phyloP scores from a whole-genome alignment of 2,888 invertebrate species.

The Drosophila ezoana region DNA sequence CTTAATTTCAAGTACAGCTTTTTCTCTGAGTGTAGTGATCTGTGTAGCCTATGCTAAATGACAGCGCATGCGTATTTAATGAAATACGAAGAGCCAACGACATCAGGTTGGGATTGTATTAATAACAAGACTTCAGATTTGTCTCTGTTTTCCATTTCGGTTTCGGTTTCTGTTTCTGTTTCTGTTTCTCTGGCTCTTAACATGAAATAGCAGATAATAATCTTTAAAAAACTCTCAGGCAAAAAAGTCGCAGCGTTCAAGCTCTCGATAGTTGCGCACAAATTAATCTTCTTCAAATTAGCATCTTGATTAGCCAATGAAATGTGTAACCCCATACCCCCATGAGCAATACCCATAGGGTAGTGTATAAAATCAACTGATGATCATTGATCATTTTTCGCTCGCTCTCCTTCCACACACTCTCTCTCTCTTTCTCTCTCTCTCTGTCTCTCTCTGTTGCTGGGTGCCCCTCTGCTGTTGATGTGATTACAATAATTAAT shows the following conservation, averaged over 20 bases:
- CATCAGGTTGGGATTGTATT: slow-evolving; percentile 48
- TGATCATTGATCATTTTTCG: slow-evolving; percentile 68
- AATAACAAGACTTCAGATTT: slow-evolving; percentile 63
- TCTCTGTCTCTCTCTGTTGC: slow-evolving; percentile 12
- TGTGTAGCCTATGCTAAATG: slow-evolving; percentile 30
- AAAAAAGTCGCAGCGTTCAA: slow-evolving; percentile 20
- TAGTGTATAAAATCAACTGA: slow-evolving; percentile 66
- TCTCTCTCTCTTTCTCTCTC: background rate
- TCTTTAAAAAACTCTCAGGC: slow-evolving; percentile 37
- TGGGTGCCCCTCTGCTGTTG: slow-evolving; percentile 70
- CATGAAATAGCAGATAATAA: slow-evolving; percentile 58
- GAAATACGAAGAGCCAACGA: slow-evolving; percentile 54
- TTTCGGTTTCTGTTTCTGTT: slow-evolving; percentile 3
- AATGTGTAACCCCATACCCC: slow-evolving; percentile 68
- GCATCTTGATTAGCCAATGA: slow-evolving; percentile 82
- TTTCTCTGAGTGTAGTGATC: slow-evolving; percentile 6
- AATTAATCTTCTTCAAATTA: slow-evolving; percentile 82
- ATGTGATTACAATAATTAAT: slow-evolving; percentile 84
- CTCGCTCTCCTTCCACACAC: slow-evolving; percentile 4
- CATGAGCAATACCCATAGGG: slow-evolving; percentile 29
- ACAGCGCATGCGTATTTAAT: slow-evolving; percentile 57
- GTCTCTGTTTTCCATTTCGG: slow-evolving; percentile 11
- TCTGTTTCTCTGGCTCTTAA: slow-evolving; percentile 8
- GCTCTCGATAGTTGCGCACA: slow-evolving; percentile 61
- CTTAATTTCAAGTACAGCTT: background rate